Base-by-base conservation (phyloP, 1,140 invertebrate species). In the Melitaea cinxia region DNA sequence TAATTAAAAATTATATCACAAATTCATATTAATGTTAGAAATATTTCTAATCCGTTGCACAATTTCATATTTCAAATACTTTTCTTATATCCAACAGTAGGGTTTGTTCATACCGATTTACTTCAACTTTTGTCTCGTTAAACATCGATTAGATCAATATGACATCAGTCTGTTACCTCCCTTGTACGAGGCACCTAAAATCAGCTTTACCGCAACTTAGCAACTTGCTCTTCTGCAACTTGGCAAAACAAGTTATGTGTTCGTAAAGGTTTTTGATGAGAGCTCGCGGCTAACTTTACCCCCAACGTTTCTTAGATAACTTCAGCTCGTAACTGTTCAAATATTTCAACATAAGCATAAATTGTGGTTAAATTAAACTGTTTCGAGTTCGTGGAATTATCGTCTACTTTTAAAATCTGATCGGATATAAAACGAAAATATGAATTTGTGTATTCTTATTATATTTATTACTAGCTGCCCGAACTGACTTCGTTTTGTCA, bases 191-290 rank as follows among this genome's bases (percentile, higher is more conserved):
- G 49, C 21, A 33, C 17, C 52, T 55, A 23, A 33, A 4, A 62
- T 14, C 26, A 54, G 50, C 39, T 58, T 37, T 37, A 37, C 42
- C 42, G 19, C 39, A 12, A 47, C 39, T 56, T 56, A 6, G 9
- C 2, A 58, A 49, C n/a, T 47, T 47, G 24, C 24, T 58, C 47
- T 42, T 28, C n/a, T n/a, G n/a, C n/a, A 30, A n/a, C 37, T 24
- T 26, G 19, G 12, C 35, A 37, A 58, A 42, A 47, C 15, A 58
- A 58, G 39, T 55, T 55, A 56, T 50, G 56, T 66, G 55, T 54
- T 66, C 42, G 49, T 56, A 66, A 49, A 49, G 59, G 59, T 68
- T 68, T 68, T 68, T 63, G 66, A 63, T 68, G 59, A 68, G 64
- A 24, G 14, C 30, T 39, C 24, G 33, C 24, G 54, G 42, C 42